A percentile compares a stretch with the other conserved stretches of the same genome.
phyloP scores from a whole-genome alignment of 1,140 invertebrate species.

The Asobara japonica region DNA sequence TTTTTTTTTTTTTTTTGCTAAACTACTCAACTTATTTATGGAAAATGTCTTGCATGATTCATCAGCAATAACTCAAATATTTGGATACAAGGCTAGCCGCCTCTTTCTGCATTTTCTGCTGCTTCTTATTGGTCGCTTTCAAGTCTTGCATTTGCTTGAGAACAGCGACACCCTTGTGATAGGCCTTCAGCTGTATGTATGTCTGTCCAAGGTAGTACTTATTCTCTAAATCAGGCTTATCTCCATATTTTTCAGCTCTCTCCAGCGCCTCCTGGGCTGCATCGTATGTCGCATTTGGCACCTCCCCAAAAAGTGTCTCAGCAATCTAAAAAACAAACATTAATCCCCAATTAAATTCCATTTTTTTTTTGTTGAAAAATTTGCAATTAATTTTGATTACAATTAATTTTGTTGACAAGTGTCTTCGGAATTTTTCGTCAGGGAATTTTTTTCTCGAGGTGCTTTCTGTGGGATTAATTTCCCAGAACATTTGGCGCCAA shows the following conservation, averaged over 20 bases:
- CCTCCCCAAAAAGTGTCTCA: constrained; percentile 73
- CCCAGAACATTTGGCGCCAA: no score
- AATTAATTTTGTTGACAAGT: no score
- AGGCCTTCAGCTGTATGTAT: constrained; percentile 69
- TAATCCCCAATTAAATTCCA: neutral
- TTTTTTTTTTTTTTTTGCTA: neutral
- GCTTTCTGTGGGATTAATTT: no score
- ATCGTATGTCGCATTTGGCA: constrained; percentile 72
- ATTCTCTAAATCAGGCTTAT: constrained; percentile 76
- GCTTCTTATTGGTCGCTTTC: constrained; percentile 59
- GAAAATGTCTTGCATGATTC: constrained; percentile 6
- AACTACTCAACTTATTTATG: neutral
- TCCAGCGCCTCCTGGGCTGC: constrained; percentile 76
- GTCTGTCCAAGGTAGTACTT: constrained; percentile 77
- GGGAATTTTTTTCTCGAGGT: no score
- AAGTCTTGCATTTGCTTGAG: constrained; percentile 66
- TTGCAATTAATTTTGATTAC: no score
- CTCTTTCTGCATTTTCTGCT: constrained; percentile 56
- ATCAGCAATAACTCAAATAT: constrained; percentile 51
- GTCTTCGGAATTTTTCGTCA: no score
- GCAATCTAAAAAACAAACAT: constrained; percentile 62
- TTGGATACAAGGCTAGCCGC: constrained; percentile 49
- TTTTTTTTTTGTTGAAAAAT: no score
- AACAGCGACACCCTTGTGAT: constrained; percentile 69
- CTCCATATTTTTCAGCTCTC: constrained; percentile 72